Percentiles rank a stretch among this genome's conserved stretches.
Evolutionary conservation across 1,140 invertebrate species (phyloP).

Genomic region (Chironomus tepperi): DNA sequence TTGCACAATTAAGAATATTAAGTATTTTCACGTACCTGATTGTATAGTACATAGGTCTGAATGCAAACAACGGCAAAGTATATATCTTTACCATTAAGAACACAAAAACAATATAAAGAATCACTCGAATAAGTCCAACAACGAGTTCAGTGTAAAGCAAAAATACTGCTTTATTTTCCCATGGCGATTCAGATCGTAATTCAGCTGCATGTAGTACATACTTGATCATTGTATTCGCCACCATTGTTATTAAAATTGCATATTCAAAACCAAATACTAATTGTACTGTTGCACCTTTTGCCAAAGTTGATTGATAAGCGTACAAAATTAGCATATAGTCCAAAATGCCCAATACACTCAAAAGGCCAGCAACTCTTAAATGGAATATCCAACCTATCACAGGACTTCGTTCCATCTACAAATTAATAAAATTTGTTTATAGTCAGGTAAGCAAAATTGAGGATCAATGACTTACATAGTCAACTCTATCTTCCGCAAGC

Average conservation of each 20-base stretch:
- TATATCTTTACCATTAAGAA: constrained; percentile 96
- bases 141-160: constrained; percentile 93
- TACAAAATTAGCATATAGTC: constrained; percentile 88
- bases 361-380: constrained; percentile 76
- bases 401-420: constrained; percentile 97
- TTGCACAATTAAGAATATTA: constrained; percentile 1
- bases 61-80: constrained; percentile 95
- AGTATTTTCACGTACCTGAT: constrained; percentile 55
- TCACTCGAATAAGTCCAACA: constrained; percentile 82
- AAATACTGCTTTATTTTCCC: constrained; percentile 99
- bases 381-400: constrained; percentile 95
- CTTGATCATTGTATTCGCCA: constrained; percentile 90
- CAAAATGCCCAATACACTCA: constrained; percentile 68
- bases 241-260: constrained; percentile 90
- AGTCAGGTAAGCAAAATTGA: background rate
- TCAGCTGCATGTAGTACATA: constrained; percentile 92
- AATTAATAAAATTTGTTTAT: constrained; percentile 20
- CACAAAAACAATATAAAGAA: constrained; percentile 90
- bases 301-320: constrained; percentile 90
- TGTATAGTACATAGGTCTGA: constrained; percentile 98
- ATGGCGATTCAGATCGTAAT: constrained; percentile 89
- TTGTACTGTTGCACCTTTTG: constrained; percentile 93
- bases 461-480: constrained; percentile 83
- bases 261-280: constrained; percentile 99
- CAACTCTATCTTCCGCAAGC: constrained; percentile 96